A percentile compares a stretch with the other conserved stretches of the same genome.
Evolutionary conservation across 2,113 vertebrate genomes (phyloP).

Genomic region (Trochalopteron elliotii): DNA sequence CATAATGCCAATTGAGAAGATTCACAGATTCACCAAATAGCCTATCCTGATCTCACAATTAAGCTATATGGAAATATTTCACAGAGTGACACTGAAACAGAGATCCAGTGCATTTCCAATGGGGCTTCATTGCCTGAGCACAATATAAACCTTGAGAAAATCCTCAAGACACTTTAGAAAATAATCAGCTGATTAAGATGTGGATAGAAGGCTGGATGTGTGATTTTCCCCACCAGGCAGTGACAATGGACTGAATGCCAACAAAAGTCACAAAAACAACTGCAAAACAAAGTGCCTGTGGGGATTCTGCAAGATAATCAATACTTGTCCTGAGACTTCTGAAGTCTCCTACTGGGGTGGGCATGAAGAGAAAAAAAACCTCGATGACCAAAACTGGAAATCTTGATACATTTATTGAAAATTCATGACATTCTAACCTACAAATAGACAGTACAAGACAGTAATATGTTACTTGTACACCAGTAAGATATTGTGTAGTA

Average conservation of each 20-base stretch:
- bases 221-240: background rate
- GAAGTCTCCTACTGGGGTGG: background rate
- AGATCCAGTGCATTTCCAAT: background rate
- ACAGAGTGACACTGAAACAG: background rate
- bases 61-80: background rate
- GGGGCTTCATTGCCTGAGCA: background rate
- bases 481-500: background rate
- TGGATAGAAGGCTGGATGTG: background rate
- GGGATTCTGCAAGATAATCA: background rate
- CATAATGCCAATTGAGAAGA: background rate
- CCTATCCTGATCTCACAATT: background rate
- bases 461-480: background rate
- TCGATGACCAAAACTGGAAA: background rate
- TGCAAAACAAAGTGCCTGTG: background rate
- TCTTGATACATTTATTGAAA: background rate
- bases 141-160: background rate
- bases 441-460: background rate
- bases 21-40: background rate
- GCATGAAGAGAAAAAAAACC: rapidly evolving
- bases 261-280: background rate
- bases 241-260: background rate
- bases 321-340: background rate
- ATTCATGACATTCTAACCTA: background rate
- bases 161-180: background rate
- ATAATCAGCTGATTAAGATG: background rate